Evolutionary conservation across 2,797 vertebrate genomes (phyloP), one percentile per base, ranked within the genome.

Genomic region (Babyrousa celebensis): DNA sequence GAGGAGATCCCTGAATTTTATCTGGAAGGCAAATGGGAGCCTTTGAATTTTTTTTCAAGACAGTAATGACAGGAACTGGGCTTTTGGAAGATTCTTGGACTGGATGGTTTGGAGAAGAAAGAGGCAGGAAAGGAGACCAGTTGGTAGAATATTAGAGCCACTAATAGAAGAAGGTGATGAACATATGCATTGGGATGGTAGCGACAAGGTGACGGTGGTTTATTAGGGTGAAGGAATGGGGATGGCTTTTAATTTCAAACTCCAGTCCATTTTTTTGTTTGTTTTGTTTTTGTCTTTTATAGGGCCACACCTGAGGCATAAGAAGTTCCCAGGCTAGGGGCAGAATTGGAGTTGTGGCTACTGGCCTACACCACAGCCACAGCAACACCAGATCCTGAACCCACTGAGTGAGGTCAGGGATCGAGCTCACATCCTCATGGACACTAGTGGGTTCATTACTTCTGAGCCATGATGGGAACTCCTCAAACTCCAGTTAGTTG

Each of bases 21-120:
- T 17, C 68, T 79, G 48, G 25, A 89, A 67, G 40, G 43, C 65
- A 40, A n/a, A 20, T 23, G 25, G 32, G n/a, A 97, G 5, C 3
- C 70, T 91, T 74, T 75, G 60, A 54, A 56, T 60, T 78, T 85
- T 78, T 78, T 90, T 58, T 78, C 21, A n/a, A 27, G 6, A 63
- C 14, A 78, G 48, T 36, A 89, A 84, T 56, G n/a, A 72, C 10
- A 93, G 91, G 63, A 82, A 60, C 56, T 43, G 11, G 54, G 25
- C 71, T 80, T 83, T 87, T 29, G 8, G 62, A 93, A 86, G 67
- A 82, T 36, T 85, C 36, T 89, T 68, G 58, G 48, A 74, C 52
- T 86, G 52, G 29, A 60, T 48, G 54, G 60, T 72, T 85, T 93
- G 25, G 32, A 93, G 78, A 94, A 65, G 65, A 43, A 95, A 84